Conservation (phyloP, 2,797 vertebrate genomes). For the Erpetoichthys calabaricus region DNA sequence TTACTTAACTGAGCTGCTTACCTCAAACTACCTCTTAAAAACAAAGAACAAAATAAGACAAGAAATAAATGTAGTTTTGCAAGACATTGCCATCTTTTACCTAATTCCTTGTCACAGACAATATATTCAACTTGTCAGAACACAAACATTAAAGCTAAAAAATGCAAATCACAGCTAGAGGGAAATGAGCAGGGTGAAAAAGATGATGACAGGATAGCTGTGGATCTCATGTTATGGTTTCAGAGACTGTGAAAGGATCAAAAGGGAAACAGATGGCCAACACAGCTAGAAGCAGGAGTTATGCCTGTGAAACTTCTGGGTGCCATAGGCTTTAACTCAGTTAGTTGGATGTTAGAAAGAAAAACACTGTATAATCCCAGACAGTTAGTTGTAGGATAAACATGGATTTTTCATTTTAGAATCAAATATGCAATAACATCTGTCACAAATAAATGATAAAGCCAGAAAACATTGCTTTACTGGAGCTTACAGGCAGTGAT, state of each 20-base stretch:
- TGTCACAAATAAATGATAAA: too few species aligned
- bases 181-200: background rate
- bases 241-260: background rate
- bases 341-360: background rate
- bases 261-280: constrained; percentile 3
- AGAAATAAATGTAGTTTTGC: background rate
- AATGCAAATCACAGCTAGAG: too few species aligned
- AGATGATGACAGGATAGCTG: background rate
- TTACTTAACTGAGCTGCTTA: too few species aligned
- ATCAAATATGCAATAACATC: too few species aligned
- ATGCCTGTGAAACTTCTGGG: background rate
- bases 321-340: background rate
- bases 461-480: too few species aligned
- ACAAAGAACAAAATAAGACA: too few species aligned
- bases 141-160: too few species aligned
- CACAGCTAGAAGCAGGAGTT: constrained; percentile 1
- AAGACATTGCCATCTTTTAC: background rate
- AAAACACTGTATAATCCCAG: background rate
- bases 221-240: background rate
- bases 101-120: background rate
- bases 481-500: too few species aligned
- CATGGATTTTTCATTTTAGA: too few species aligned
- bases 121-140: background rate
- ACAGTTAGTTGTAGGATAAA: background rate
- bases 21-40: too few species aligned